Evolutionary conservation across 2,797 vertebrate species (phyloP).

Genomic region (Pseudochromis fuscus): DNA sequence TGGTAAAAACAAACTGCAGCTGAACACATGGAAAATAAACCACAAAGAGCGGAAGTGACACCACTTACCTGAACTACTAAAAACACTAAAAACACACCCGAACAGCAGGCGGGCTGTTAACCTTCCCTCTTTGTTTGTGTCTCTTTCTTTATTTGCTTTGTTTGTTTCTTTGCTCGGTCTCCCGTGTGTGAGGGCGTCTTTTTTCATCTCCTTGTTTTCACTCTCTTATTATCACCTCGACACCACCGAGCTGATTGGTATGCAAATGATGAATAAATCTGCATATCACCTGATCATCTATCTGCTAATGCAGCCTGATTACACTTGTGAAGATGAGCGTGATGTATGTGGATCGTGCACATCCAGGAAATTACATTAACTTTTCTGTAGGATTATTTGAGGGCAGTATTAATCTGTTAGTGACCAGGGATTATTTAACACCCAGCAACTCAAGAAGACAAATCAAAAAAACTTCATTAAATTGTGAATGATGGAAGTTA

Average conservation of each 20-base stretch:
- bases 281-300: slow-evolving; percentile 21
- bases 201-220: slow-evolving; percentile 19
- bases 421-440: neutral
- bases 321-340: neutral
- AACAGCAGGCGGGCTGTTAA: slow-evolving; percentile 68
- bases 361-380: neutral
- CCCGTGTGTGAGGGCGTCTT: neutral
- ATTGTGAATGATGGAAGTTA: too few species aligned
- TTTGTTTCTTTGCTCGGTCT: neutral
- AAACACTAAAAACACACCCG: slow-evolving; percentile 12
- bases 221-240: slow-evolving; percentile 10
- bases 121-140: slow-evolving; percentile 6
- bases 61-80: slow-evolving; percentile 6
- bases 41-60: neutral
- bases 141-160: neutral
- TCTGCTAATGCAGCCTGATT: neutral
- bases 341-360: slow-evolving; percentile 9
- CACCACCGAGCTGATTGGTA: slow-evolving; percentile 17
- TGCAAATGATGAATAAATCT: slow-evolving; percentile 51
- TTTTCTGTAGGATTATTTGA: neutral
- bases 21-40: neutral
- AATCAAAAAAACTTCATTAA: too few species aligned
- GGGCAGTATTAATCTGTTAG: neutral
- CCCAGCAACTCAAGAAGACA: too few species aligned
- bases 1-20: neutral